Conservation (phyloP, 1,140 invertebrate species). For the Drosophila jambulina region DNA sequence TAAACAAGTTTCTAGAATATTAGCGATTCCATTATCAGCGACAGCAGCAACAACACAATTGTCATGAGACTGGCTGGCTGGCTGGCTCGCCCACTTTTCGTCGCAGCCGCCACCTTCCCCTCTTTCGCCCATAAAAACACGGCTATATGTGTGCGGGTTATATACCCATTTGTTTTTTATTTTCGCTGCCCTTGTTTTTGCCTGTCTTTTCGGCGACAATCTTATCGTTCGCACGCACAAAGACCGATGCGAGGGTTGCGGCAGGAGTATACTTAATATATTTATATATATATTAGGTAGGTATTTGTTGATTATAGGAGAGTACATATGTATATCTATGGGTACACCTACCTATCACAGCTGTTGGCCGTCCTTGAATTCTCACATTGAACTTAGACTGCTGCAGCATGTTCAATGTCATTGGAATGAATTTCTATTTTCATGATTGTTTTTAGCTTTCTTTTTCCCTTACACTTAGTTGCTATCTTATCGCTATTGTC, state of each 20-base stretch:
- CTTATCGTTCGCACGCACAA: slow-evolving; percentile 57
- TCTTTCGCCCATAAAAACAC: neutral
- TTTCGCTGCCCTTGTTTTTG: slow-evolving; percentile 36
- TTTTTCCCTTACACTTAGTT: slow-evolving; percentile 16
- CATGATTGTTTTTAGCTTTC: slow-evolving; percentile 16
- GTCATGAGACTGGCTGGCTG: slow-evolving; percentile 54
- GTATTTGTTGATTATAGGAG: slow-evolving; percentile 1
- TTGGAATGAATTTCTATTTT: slow-evolving; percentile 34
- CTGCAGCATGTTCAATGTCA: slow-evolving; percentile 42
- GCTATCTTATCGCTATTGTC: slow-evolving; percentile 38
- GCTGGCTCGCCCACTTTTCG: slow-evolving; percentile 34
- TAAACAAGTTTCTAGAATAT: slow-evolving; percentile 84
- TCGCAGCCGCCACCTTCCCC: slow-evolving; percentile 20
- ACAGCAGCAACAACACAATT: slow-evolving; percentile 46
- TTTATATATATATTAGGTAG: slow-evolving; percentile 2
- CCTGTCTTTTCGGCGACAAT: slow-evolving; percentile 63
- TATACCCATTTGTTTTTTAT: slow-evolving; percentile 48
- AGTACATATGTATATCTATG: slow-evolving; percentile 17
- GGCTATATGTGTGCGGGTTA: slow-evolving; percentile 2
- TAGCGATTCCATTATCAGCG: slow-evolving; percentile 76
- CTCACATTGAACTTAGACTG: slow-evolving; percentile 39
- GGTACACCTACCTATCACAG: slow-evolving; percentile 7
- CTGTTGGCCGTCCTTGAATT: slow-evolving; percentile 42
- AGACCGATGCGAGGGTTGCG: slow-evolving; percentile 18
- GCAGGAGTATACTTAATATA: slow-evolving; percentile 10